Conservation (phyloP, 30 jellyfish, hydroid and myxozoan genomes). For the Morbakka virulenta region DNA sequence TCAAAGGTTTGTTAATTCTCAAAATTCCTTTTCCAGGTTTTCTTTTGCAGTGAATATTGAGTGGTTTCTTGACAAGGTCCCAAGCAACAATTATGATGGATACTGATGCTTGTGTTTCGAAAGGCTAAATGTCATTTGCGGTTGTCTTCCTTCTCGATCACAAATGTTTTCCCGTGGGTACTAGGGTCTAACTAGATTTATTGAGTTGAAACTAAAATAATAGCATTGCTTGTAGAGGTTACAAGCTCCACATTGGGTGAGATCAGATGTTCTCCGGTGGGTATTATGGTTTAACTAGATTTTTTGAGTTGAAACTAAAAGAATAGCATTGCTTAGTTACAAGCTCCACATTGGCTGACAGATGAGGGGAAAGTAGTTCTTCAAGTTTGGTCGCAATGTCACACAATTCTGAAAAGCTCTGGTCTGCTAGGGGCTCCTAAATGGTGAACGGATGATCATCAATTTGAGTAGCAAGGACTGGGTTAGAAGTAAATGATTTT, state of each 20-base stretch:
- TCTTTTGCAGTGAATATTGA: neutral
- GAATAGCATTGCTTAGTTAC: neutral
- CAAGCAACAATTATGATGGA: neutral
- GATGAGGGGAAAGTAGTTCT: neutral
- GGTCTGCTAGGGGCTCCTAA: too few relatives aligned
- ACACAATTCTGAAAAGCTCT: neutral
- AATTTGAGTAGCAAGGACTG: neutral
- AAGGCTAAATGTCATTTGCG: neutral
- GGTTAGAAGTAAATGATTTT: neutral
- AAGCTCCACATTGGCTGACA: too few relatives aligned
- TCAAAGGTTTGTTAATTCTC: too few relatives aligned
- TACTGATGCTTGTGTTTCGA: neutral
- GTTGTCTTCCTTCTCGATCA: neutral
- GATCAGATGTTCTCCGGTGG: too few relatives aligned
- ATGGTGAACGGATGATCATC: too few relatives aligned
- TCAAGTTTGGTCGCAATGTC: neutral
- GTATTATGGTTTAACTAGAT: neutral
- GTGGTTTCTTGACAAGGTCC: neutral
- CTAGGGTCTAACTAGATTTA: neutral
- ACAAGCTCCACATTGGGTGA: too few relatives aligned
- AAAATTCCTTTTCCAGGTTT: neutral
- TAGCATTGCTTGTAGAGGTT: neutral
- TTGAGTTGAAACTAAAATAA: neutral
- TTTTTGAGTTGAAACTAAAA: neutral
- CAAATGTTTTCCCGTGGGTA: too few relatives aligned